Evolutionary conservation across 2,113 vertebrate species (phyloP).

Genomic region (Pheucticus melanocephalus): DNA sequence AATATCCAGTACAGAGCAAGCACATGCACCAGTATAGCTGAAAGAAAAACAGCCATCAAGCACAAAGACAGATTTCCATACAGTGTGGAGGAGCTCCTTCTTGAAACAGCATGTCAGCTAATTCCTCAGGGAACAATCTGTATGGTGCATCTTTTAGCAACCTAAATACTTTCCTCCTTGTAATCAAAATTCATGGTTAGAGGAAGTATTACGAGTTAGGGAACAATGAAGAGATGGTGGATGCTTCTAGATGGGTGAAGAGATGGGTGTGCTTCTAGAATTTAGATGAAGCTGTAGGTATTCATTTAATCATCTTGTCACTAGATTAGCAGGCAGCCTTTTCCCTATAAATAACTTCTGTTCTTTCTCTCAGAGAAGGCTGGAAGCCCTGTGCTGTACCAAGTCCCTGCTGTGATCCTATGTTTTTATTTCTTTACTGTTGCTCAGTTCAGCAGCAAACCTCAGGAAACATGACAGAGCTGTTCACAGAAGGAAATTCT

Average conservation of each 20-base stretch:
- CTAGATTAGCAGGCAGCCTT: background rate
- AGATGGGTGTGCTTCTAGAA: background rate
- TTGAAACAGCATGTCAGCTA: background rate
- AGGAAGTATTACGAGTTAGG: background rate
- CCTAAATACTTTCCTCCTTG: background rate
- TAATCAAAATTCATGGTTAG: background rate
- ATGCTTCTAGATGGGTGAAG: background rate
- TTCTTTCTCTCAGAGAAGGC: background rate
- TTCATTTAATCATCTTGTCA: background rate
- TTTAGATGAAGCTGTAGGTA: background rate
- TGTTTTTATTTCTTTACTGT: background rate
- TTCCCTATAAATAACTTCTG: background rate
- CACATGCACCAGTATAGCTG: background rate
- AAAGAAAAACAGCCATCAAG: background rate
- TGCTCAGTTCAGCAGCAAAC: constrained; percentile 11
- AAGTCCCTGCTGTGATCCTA: background rate
- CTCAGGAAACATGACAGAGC: background rate
- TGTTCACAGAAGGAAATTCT: background rate
- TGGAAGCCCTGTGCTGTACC: background rate
- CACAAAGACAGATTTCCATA: background rate
- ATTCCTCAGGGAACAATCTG: background rate
- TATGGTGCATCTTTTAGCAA: background rate
- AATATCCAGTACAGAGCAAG: background rate
- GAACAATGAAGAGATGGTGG: background rate
- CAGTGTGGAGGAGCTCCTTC: background rate